Base-by-base conservation (phyloP, 2,888 invertebrate genomes). In the Isotomurus palustris region DNA sequence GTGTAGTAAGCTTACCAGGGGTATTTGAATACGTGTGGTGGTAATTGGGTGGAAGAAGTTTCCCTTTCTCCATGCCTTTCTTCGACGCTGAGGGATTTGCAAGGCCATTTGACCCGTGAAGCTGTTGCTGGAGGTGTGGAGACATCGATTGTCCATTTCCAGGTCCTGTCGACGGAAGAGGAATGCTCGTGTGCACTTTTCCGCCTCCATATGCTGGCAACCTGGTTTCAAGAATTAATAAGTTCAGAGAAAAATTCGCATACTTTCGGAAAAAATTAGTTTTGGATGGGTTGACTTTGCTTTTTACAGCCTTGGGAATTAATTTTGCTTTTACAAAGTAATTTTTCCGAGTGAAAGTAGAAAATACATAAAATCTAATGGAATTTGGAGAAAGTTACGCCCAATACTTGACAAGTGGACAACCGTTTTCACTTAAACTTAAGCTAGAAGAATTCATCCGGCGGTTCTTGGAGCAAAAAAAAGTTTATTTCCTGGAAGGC, bases 11-110 rank as follows among this genome's bases (percentile, higher is more conserved):
- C n/a, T 14, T 14, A 32, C 32, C 38, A 38, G 38, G 19, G 4
- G 38, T 38, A 19, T 38, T 38, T n/a, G 38, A n/a, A 38, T 38
- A 38, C 14, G 38, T 38, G n/a, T 38, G 38, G 38, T 38, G 38
- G 19, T 38, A 19, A 4, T n/a, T 17, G n/a, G n/a, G 5, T 5
- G 38, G 38, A 17, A 4, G 17, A 38, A 19, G 19, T 38, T 38
- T 38, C 38, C 38, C 38, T 38, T 38, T 38, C 38, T 38, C 38
- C n/a, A 17, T 38, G 6, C 8, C 38, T 8, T 17, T 38, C 5
- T n/a, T 17, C n/a, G 19, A 38, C 17, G 38, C 38, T 38, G 38
- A 38, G 38, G 38, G 38, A 38, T 38, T 38, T 17, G 38, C 17
- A 38, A 19, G 38, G 19, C 19, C 19, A 38, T 38, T 38, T 38